Conservation (phyloP, 2,797 vertebrate genomes). For the Borostomias antarcticus region DNA sequence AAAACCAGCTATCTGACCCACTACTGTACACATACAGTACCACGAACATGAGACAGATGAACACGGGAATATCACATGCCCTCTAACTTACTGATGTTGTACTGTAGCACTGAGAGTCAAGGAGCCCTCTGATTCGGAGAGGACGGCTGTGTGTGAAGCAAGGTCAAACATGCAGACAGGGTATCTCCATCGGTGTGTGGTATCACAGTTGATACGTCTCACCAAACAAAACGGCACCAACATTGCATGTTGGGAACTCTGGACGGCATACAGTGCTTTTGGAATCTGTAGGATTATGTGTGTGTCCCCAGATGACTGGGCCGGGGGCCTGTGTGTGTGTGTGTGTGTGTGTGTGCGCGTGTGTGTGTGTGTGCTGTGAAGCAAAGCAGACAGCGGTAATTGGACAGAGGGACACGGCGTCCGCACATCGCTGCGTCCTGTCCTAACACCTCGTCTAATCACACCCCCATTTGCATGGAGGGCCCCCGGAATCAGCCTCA, state of each 20-base stretch:
- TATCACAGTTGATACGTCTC: no score
- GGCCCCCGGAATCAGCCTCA: constrained; percentile 79
- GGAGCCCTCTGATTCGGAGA: no score
- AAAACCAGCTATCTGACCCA: constrained; percentile 21
- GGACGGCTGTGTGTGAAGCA: no score
- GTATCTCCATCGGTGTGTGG: no score
- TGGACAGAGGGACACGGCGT: constrained; percentile 76
- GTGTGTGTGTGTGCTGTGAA: constrained; percentile 32
- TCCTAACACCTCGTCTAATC: constrained; percentile 79
- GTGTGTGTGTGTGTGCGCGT: background rate
- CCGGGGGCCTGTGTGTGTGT: background rate
- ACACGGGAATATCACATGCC: constrained; percentile 5
- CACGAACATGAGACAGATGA: constrained; percentile 11
- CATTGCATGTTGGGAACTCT: background rate
- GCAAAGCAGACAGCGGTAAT: constrained; percentile 78
- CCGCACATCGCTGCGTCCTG: constrained; percentile 77
- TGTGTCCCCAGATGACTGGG: no score
- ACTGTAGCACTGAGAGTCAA: background rate
- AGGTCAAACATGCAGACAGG: no score
- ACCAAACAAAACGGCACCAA: no score
- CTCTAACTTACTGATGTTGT: background rate
- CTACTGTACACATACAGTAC: no score
- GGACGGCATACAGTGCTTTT: background rate
- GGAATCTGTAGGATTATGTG: background rate
- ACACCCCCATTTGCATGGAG: constrained; percentile 89